A percentile compares a stretch with the other conserved stretches of the same genome.
Conservation (phyloP, 1,140 invertebrate genomes). For the Cepaea nemoralis region DNA sequence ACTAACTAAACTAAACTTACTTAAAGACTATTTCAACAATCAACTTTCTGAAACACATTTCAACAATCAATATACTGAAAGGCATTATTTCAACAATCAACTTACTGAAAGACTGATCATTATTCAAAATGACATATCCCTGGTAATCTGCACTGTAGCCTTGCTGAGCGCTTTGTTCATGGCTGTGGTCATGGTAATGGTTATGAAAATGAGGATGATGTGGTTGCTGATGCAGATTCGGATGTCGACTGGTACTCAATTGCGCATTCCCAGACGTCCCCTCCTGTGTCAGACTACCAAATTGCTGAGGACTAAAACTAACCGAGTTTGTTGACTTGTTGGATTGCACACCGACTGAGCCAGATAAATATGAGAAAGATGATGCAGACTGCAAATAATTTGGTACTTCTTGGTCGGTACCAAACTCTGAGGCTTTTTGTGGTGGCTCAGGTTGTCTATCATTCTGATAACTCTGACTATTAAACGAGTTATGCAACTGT, state of each 20-base stretch:
- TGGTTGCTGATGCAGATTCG: not conserved
- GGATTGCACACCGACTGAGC: not conserved
- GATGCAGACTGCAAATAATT: not conserved
- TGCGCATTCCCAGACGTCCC: not conserved
- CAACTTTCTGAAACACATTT: too few species aligned
- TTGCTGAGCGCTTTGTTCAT: not conserved
- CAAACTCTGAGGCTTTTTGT: not conserved
- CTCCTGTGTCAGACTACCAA: not conserved
- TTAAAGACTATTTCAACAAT: too few species aligned
- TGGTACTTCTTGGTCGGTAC: not conserved
- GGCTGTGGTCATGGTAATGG: not conserved
- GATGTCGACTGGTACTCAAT: not conserved
- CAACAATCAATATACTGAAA: too few species aligned
- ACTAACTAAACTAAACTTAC: too few species aligned
- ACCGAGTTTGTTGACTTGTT: not conserved
- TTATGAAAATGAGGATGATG: constrained; percentile 30
- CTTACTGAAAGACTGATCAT: not conserved
- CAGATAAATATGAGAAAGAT: not conserved
- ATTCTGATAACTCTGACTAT: not conserved
- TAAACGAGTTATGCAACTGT: not conserved
- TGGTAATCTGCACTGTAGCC: not conserved
- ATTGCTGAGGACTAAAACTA: not conserved
- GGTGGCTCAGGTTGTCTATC: not conserved
- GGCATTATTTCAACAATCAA: too few species aligned
- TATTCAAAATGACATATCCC: not conserved